Conservation (phyloP, 1,140 invertebrate genomes). For the Formica selysi region DNA sequence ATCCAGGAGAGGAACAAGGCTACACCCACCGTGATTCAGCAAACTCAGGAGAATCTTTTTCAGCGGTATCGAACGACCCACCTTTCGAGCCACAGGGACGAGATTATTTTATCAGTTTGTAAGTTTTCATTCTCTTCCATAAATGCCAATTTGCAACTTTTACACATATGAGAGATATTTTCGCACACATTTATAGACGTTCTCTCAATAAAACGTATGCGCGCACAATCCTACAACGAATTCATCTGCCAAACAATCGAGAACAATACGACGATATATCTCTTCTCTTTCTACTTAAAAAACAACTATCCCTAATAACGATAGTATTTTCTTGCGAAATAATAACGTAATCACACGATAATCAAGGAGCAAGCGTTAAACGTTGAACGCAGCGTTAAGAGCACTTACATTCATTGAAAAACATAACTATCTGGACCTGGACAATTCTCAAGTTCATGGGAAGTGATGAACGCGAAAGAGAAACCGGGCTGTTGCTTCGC, state of each 20-base stretch:
- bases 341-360: conserved; percentile 40
- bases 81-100: not conserved
- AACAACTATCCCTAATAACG: conserved; percentile 1
- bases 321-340: conserved; percentile 39
- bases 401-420: conserved; percentile 65
- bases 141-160: not conserved
- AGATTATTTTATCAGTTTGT: not conserved
- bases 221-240: not conserved
- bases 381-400: conserved; percentile 69
- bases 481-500: conserved; percentile 59
- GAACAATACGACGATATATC: conserved; percentile 3
- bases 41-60: not conserved
- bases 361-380: conserved; percentile 43
- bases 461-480: conserved; percentile 48
- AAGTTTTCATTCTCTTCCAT: conserved; percentile 55
- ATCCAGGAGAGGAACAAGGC: not conserved
- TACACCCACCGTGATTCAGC: not conserved
- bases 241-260: conserved; percentile 1
- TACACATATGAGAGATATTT: conserved; percentile 16
- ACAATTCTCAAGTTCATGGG: conserved; percentile 26
- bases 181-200: conserved; percentile 1
- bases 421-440: conserved; percentile 50
- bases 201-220: not conserved
- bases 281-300: not conserved
- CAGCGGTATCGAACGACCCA: not conserved